phyloP scores from a whole-genome alignment of 1,140 invertebrate species.

The Epicauta chinensis region DNA sequence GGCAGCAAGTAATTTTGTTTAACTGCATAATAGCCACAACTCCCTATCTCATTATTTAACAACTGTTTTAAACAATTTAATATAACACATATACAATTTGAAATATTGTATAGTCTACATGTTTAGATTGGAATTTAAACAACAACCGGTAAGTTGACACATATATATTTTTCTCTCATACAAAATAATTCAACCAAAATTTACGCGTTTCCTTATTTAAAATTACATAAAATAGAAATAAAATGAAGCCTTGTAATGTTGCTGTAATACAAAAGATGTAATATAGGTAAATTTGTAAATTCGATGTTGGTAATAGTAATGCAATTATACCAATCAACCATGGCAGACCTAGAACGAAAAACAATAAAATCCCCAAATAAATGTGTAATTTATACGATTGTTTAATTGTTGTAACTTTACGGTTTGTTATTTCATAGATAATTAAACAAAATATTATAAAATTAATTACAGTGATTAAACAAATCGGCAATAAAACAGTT shows the following conservation, averaged over 20 bases:
- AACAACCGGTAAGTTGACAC: not conserved
- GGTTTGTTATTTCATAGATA: constrained; percentile 47
- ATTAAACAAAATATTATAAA: constrained; percentile 49
- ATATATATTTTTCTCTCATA: not conserved
- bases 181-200: constrained; percentile 42
- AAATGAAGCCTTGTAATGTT: constrained; percentile 55
- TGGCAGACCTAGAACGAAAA: constrained; percentile 54
- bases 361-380: constrained; percentile 51
- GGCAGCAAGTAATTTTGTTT: constrained; percentile 25
- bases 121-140: not conserved
- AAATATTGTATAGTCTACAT: constrained; percentile 1
- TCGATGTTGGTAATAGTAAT: constrained; percentile 40
- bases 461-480: constrained; percentile 49
- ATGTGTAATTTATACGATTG: constrained; percentile 49
- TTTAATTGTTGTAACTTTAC: constrained; percentile 43
- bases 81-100: not conserved
- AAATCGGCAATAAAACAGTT: constrained; percentile 50
- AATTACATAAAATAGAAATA: constrained; percentile 57
- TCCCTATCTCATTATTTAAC: not conserved
- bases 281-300: constrained; percentile 38
- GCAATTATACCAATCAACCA: constrained; percentile 59
- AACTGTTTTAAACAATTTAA: constrained; percentile 2
- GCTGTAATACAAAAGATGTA: constrained; percentile 56
- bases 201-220: constrained; percentile 49
- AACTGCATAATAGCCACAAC: constrained; percentile 20